phyloP scores from a whole-genome alignment of 2,113 vertebrate genomes.

The Tupaia chinensis region DNA sequence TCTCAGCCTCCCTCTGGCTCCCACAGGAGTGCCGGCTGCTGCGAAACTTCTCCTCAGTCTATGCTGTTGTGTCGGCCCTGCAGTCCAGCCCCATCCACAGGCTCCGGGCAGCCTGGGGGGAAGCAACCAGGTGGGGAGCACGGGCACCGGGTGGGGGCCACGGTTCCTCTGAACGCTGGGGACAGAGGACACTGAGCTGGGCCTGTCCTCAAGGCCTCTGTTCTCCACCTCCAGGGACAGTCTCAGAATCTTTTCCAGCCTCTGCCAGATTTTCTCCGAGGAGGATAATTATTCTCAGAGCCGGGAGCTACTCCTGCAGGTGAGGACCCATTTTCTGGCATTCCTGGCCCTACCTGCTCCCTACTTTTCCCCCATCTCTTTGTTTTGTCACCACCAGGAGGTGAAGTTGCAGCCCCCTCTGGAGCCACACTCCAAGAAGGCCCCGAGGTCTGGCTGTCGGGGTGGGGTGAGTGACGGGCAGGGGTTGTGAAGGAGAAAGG shows the following conservation, averaged over 20 bases:
- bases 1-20: not conserved
- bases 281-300: slow-evolving; percentile 95
- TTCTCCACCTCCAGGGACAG: slow-evolving; percentile 70
- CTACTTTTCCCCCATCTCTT: accelerated
- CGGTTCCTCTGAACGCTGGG: not conserved
- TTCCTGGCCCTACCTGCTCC: no score
- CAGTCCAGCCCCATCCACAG: slow-evolving; percentile 94
- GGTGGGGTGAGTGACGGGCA: slow-evolving; percentile 67
- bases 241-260: slow-evolving; percentile 78
- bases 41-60: slow-evolving; percentile 95
- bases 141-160: no score
- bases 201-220: not conserved
- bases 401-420: slow-evolving; percentile 58
- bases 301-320: slow-evolving; percentile 90
- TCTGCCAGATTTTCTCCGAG: slow-evolving; percentile 91
- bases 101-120: slow-evolving; percentile 93
- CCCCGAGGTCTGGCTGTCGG: slow-evolving; percentile 84
- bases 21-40: slow-evolving; percentile 91
- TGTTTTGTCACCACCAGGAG: slow-evolving; percentile 65
- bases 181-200: not conserved
- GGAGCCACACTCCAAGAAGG: slow-evolving; percentile 83
- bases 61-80: slow-evolving; percentile 93
- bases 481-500: not conserved
- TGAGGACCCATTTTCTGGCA: not conserved
- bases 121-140: slow-evolving; percentile 90